Base-by-base conservation (phyloP, 2,888 invertebrate genomes). In the Hymenopus coronatus region DNA sequence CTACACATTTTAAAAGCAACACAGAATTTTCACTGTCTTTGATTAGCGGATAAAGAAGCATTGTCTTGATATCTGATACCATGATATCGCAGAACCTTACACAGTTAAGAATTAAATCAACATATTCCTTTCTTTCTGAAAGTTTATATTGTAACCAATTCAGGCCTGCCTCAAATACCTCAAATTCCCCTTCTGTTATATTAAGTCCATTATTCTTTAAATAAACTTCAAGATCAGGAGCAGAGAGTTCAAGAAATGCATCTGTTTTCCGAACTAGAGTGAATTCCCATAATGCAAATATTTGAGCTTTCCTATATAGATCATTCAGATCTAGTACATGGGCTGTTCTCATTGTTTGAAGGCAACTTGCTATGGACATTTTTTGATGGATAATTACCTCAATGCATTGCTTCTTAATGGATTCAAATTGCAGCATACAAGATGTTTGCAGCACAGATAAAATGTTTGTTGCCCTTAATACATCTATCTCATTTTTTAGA, bases 371-470 rank as follows among this genome's bases (percentile, higher is more conserved):
- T 9, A 89, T 84, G 25, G 86, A 89, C 46, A 91, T 89, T 81
- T 89, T 90, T 15, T 89, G 85, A n/a, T 88, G 87, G 2, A 91
- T 83, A 28, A 91, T 90, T 20, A 90, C 85, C 12, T 91, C 90
- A 91, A 93, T 82, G 91, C 91, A 85, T 90, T 87, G 88, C n/a
- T 91, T 89, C 90, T 92, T 92, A 33, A 94, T 91, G 20, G 91
- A 88, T 0, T 91, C 91, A 90, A 94, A 93, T 91, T 94, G 93
- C 83, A 94, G 91, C 92, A 93, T 93, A 90, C 92, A 92, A 27
- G 93, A 92, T 3, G 93, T 92, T 90, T 93, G 92, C 40, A 94
- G 91, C 27, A 93, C 92, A 82, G 90, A 89, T 0, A 90, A 85
- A 27, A 90, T 87, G 25, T 90, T 82, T 25, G 54, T 40, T 33